phyloP scores from a whole-genome alignment of 2,113 vertebrate species.

The Larimichthys polyactis region DNA sequence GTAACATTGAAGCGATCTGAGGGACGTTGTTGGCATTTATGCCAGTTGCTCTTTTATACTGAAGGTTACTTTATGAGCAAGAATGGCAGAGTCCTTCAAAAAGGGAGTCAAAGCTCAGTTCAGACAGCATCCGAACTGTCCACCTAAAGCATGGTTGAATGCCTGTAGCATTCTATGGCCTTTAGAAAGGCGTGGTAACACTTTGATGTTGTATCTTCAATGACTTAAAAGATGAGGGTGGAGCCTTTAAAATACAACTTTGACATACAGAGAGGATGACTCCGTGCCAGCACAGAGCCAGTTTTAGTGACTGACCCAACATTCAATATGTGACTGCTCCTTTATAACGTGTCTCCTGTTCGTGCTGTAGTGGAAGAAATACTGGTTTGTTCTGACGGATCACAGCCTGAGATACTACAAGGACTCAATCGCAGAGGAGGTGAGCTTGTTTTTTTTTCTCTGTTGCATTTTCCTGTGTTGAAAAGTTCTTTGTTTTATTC shows the following conservation, averaged over 20 bases:
- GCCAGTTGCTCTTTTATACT: background rate
- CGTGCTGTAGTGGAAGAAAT: slow-evolving; percentile 86
- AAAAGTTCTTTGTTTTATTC: background rate
- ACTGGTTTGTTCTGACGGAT: slow-evolving; percentile 88
- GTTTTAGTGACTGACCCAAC: background rate
- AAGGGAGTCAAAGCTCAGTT: slow-evolving; percentile 14
- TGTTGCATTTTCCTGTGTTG: background rate
- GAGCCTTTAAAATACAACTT: slow-evolving; percentile 29
- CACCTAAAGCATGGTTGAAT: background rate
- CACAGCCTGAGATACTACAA: slow-evolving; percentile 88
- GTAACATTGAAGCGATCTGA: no score
- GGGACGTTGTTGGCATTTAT: background rate
- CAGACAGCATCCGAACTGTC: slow-evolving; percentile 22
- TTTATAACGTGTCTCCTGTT: background rate
- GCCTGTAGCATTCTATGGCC: slow-evolving; percentile 40
- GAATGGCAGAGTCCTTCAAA: background rate
- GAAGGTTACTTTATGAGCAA: background rate
- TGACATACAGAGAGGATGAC: background rate
- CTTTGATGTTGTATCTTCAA: slow-evolving; percentile 70
- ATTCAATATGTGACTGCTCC: background rate
- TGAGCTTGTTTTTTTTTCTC: slow-evolving; percentile 35
- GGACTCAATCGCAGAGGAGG: slow-evolving; percentile 88
- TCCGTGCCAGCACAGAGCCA: background rate
- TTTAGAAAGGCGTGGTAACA: slow-evolving; percentile 44
- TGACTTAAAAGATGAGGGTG: slow-evolving; percentile 58